Evolutionary conservation across 1,140 invertebrate species (phyloP).

Genomic region (Cydia amplana): DNA sequence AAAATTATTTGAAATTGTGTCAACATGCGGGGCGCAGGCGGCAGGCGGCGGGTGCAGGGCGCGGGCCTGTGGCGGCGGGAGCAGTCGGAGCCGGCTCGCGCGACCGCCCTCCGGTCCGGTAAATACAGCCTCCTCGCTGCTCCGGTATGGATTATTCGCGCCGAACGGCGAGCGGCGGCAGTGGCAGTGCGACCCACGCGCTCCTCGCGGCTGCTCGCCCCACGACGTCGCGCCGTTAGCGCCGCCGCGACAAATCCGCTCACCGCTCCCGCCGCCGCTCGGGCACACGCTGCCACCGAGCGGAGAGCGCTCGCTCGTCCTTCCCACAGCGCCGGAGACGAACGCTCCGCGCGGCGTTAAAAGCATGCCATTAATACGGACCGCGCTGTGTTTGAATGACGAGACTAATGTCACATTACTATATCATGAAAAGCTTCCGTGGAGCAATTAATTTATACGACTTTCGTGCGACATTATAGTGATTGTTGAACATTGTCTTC

Average conservation of each 20-base stretch:
- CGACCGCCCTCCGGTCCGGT: slow-evolving; percentile 69
- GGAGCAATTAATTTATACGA: slow-evolving; percentile 56
- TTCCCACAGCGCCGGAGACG: slow-evolving; percentile 34
- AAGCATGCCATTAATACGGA: slow-evolving; percentile 60
- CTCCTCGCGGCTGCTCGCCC: slow-evolving; percentile 60
- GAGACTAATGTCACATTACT: slow-evolving; percentile 60
- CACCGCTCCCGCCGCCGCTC: slow-evolving; percentile 55
- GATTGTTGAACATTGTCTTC: slow-evolving; percentile 36
- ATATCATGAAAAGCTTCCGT: slow-evolving; percentile 60
- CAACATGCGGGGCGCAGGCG: slow-evolving; percentile 53
- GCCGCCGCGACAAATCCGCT: slow-evolving; percentile 38
- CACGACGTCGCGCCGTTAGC: slow-evolving; percentile 16
- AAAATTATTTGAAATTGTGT: slow-evolving; percentile 73
- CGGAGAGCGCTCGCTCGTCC: slow-evolving; percentile 20
- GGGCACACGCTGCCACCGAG: slow-evolving; percentile 40
- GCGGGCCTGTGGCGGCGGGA: slow-evolving; percentile 49
- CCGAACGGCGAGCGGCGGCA: slow-evolving; percentile 54
- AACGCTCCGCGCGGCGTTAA: slow-evolving; percentile 44
- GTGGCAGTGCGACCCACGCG: slow-evolving; percentile 70
- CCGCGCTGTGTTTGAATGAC: slow-evolving; percentile 58
- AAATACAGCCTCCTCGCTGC: slow-evolving; percentile 70
- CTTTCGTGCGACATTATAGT: slow-evolving; percentile 45
- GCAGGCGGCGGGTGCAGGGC: slow-evolving; percentile 44
- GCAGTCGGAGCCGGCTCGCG: slow-evolving; percentile 60
- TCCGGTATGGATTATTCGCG: slow-evolving; percentile 75